Conservation (phyloP, 2,888 invertebrate genomes). For the Molorchus minor region DNA sequence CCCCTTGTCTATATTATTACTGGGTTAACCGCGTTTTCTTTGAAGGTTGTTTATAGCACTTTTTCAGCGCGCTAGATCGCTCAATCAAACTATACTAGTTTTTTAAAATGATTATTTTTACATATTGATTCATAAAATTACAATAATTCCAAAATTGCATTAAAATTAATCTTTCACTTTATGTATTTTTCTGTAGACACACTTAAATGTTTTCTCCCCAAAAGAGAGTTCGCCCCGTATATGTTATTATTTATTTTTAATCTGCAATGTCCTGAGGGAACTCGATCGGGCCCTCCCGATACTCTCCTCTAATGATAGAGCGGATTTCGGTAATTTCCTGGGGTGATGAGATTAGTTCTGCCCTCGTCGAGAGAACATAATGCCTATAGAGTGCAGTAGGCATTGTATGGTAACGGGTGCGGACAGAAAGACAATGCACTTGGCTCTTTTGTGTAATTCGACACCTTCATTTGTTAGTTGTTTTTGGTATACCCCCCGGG, state of each 20-base stretch:
- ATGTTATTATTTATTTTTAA: constrained; percentile 28
- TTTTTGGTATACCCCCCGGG: constrained; percentile 19
- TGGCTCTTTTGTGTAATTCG: constrained; percentile 52
- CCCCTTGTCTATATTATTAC: too few relatives aligned
- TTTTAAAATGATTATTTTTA: too few relatives aligned
- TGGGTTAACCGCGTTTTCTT: too few relatives aligned
- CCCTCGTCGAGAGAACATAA: constrained; percentile 21
- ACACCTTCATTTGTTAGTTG: constrained; percentile 55
- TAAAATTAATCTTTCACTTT: too few relatives aligned
- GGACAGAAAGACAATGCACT: constrained; percentile 55
- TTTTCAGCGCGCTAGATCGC: too few relatives aligned
- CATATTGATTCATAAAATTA: too few relatives aligned
- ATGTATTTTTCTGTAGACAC: too few relatives aligned
- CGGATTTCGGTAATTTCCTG: constrained; percentile 40
- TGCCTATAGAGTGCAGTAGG: constrained; percentile 18
- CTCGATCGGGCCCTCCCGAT: constrained; percentile 27
- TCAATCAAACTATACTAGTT: too few relatives aligned
- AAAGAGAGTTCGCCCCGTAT: too few relatives aligned
- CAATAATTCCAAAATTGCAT: too few relatives aligned
- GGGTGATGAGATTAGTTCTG: constrained; percentile 35
- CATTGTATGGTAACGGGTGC: constrained; percentile 45
- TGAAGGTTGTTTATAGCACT: too few relatives aligned
- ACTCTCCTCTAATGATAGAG: constrained; percentile 41
- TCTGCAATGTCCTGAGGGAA: constrained; percentile 29
- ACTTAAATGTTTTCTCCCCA: too few relatives aligned